Evolutionary conservation across 2,797 vertebrate species (phyloP), one percentile per base, ranked within the genome.

Genomic region (Carduelis carduelis): DNA sequence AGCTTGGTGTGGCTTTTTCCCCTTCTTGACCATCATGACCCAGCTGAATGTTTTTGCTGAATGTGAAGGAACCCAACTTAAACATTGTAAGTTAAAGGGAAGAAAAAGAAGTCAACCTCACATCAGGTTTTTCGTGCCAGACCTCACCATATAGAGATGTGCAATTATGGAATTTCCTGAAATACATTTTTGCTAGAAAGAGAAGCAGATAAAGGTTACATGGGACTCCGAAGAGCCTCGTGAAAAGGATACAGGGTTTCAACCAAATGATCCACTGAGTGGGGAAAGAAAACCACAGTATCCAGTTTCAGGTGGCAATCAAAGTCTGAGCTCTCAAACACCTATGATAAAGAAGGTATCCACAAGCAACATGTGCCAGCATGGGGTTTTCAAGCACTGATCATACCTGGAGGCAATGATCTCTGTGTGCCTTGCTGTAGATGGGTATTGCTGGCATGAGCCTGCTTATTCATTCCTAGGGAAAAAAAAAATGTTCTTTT

Each of bases 151-250:
- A 96, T 96, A 95, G 92, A 94, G 22, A 86, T 82, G 69, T 93
- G 81, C 92, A 96, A 94, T 93, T 96, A 93, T 35, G 77, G 88
- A 96, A 89, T 90, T 96, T 95, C 94, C 96, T 96, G 85, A 95
- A 89, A 93, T 94, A 86, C 94, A 95, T 91, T 97, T 98, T 98
- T 97, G 83, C 94, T 97, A 94, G 97, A 91, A 96, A 96, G 95
- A 95, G 87, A 79, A 94, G 94, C 68, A 91, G 60, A 76, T 72
- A 78, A 92, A 96, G 64, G 80, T 89, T 96, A 91, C 77, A 74
- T 21, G 16, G 86, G 70, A 84, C 83, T 65, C 39, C 1, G 1
- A 90, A 94, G 68, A 94, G 56, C 65, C 27, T 94, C 60, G 47
- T 19, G 72, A 65, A 65, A 89, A 74, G 47, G 74, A 83, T 66